These are phyloP conservation scores for Benitochromis conjunctus DNA, from an alignment of 2,113 vertebrate genomes.

Conservation along the genomic window DNA sequence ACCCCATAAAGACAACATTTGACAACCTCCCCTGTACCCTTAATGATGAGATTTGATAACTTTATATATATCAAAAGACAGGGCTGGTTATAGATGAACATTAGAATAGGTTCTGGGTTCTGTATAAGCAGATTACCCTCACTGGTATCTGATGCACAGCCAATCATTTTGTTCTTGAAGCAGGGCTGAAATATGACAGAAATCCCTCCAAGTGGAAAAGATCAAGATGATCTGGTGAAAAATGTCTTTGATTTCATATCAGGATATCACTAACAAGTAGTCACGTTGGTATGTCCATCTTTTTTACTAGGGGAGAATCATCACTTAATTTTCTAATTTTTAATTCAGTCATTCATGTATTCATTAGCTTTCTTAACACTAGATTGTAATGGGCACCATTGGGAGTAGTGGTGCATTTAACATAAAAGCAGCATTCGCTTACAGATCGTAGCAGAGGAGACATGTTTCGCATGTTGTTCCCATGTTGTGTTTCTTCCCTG, in stretches of 20 bases:
- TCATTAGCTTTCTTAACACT: background rate
- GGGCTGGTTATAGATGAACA: background rate
- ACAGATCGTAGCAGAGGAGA: background rate
- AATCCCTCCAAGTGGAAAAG: accelerated
- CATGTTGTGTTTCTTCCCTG: background rate
- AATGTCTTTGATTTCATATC: background rate
- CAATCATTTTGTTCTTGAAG: background rate
- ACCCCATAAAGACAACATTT: background rate
- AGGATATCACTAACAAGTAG: background rate
- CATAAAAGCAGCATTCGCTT: background rate
- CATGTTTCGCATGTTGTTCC: background rate
- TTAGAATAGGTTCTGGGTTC: background rate
- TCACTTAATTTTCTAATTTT: background rate
- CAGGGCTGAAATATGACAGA: background rate
- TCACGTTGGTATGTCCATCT: background rate
- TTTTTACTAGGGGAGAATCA: background rate
- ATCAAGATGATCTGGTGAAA: background rate
- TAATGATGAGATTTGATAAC: background rate
- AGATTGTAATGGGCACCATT: background rate
- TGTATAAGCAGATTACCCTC: background rate
- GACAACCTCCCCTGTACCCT: background rate
- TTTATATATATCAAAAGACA: accelerated
- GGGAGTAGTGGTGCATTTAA: background rate
- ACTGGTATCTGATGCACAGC: background rate
- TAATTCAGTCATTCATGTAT: background rate